Evolutionary conservation across 1,140 invertebrate genomes (phyloP), one percentile per base, ranked within the genome.

Genomic region (Lordiphosa mommai): DNA sequence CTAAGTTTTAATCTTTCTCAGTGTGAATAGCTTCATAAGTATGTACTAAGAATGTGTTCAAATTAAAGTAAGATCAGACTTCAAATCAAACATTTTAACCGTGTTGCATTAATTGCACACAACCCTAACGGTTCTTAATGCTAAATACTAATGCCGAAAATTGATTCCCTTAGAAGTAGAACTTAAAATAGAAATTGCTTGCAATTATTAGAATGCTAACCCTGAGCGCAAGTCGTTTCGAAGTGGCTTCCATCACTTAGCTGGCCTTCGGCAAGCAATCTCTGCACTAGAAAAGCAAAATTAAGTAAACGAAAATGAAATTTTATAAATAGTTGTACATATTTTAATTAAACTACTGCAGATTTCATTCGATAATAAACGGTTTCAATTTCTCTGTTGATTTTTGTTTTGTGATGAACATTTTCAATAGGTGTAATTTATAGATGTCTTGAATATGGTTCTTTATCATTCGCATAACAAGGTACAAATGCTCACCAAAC

Each of bases 301-400:
- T 70, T 59, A 63, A 50, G 37, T 59, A 82, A 63, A 55, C 71
- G 34, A 79, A 27, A 55, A 55, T 38, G 30, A 32, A 49, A 33
- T 63, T 76, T 58, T 71, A 84, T 84, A 80, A 80, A 80, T 80
- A 71, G 43, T 68, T 57, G 34, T 80, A 69, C 43, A 68, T 68
- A 76, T 84, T 72, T 72, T 71, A 71, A 82, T 73, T 70, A 60
- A 51, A 51, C 76, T 76, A 84, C 76, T 67, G 48, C 50, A 68
- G 72, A 80, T 82, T 80, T 74, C 71, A 80, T 84, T 80, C 58
- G 77, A 76, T 73, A 67, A 84, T 76, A 27, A 52, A 76, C 23
- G 12, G 8, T 37, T 37, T 30, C n/a, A 8, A 7, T 37, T n/a
- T 36, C 38, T 51, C 58, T 49, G 37, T 73, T 41, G 47, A 30